phyloP scores from a whole-genome alignment of 2,888 invertebrate species.

The Tipula lateralis region DNA sequence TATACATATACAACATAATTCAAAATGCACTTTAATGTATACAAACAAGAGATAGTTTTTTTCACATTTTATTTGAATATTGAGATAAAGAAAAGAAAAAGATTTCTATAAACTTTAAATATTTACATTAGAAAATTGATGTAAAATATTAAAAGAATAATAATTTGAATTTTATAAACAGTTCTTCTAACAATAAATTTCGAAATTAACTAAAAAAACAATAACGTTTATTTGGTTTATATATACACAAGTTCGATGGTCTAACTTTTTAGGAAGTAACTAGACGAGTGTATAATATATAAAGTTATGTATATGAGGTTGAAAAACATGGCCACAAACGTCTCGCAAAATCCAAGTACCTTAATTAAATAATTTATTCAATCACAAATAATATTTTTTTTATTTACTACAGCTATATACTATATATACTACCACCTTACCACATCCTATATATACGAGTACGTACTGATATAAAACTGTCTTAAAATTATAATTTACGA shows the following conservation, averaged over 20 bases:
- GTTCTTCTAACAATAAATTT: not conserved
- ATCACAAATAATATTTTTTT: not conserved
- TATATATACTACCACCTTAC: not conserved
- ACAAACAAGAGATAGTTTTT: not conserved
- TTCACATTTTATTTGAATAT: not conserved
- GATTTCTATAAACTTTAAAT: not conserved
- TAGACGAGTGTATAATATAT: not conserved
- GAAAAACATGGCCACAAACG: not conserved
- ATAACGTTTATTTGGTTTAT: no score
- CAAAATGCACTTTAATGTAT: not conserved
- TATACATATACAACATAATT: not conserved
- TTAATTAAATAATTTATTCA: not conserved
- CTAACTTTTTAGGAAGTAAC: not conserved
- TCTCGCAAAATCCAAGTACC: not conserved
- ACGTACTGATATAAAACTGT: not conserved
- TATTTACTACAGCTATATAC: not conserved
- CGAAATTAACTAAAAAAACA: not conserved
- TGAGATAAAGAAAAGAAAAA: not conserved
- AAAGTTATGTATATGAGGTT: no score
- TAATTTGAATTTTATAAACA: not conserved
- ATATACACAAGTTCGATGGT: no score
- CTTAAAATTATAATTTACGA: not conserved
- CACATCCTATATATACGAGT: not conserved
- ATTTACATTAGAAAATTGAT: constrained; percentile 19
- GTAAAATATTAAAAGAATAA: not conserved